Percentiles rank a stretch among this genome's conserved stretches.
phyloP scores from a whole-genome alignment of 2,888 invertebrate species.

The Leucoptera coffeella region DNA sequence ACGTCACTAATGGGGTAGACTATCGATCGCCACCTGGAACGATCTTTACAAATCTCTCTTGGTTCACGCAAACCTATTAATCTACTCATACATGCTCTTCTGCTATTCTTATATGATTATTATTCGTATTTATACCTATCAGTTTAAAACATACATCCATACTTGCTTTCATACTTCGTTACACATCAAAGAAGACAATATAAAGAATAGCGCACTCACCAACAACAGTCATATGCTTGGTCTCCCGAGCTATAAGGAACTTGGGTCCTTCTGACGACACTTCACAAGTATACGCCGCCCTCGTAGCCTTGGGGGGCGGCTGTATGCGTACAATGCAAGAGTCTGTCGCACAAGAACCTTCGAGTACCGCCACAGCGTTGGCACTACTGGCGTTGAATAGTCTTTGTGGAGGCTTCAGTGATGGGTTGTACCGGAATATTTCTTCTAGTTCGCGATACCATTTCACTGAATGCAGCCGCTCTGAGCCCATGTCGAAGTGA shows the following conservation, averaged over 20 bases:
- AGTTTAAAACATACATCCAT: neutral
- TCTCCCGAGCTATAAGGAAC: constrained; percentile 36
- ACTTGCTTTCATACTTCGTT: neutral
- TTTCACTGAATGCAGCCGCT: constrained; percentile 4
- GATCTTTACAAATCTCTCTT: too few relatives aligned
- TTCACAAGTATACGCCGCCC: constrained; percentile 38
- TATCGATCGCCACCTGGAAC: too few relatives aligned
- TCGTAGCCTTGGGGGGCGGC: constrained; percentile 31
- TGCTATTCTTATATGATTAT: neutral
- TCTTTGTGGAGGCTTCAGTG: constrained; percentile 19
- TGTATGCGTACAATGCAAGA: constrained; percentile 35
- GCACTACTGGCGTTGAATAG: constrained; percentile 35
- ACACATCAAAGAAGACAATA: neutral
- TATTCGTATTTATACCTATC: neutral
- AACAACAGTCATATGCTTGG: constrained; percentile 44
- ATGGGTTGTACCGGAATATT: constrained; percentile 3
- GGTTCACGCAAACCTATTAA: too few relatives aligned
- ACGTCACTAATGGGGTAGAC: too few relatives aligned
- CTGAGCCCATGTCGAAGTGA: constrained; percentile 2
- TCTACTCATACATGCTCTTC: too few relatives aligned
- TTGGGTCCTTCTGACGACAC: constrained; percentile 41
- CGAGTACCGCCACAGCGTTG: constrained; percentile 39
- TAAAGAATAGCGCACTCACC: too few relatives aligned
- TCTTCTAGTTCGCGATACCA: constrained; percentile 4
- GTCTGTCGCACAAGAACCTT: constrained; percentile 27